Conservation (phyloP, 2,113 vertebrate genomes). For the Nycticebus coucang region DNA sequence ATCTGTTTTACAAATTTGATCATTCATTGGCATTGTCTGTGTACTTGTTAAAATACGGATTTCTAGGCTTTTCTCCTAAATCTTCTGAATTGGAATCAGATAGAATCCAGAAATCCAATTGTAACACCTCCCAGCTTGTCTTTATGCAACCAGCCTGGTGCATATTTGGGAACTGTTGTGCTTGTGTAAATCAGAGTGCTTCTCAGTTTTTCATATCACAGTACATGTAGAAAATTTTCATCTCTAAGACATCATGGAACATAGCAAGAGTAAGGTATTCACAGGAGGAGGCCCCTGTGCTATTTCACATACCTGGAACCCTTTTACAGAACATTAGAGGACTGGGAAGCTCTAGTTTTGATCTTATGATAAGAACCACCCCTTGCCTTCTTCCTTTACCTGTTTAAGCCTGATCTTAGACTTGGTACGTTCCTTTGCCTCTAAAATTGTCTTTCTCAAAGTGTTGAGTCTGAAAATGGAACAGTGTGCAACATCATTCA, state of each 20-base stretch:
- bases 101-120: not conserved
- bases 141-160: not conserved
- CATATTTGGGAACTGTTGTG: not conserved
- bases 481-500: not conserved
- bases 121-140: not conserved
- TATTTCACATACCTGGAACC: not conserved
- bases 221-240: not conserved
- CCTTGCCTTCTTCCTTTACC: not conserved
- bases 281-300: not conserved
- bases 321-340: not conserved
- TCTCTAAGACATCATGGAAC: not conserved
- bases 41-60: not conserved
- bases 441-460: not conserved
- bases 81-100: not conserved
- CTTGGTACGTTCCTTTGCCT: conserved; percentile 5
- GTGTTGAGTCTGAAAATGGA: not conserved
- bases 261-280: not conserved
- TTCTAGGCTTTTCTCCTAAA: not conserved
- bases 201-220: not conserved
- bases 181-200: not conserved
- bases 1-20: conserved; percentile 16
- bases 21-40: not conserved
- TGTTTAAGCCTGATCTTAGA: not conserved
- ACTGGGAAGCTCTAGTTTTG: not conserved
- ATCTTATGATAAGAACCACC: not conserved